These are phyloP conservation scores for Cryptotis parvus DNA, from an alignment of 2,113 vertebrate species.

Conservation along the genomic window DNA sequence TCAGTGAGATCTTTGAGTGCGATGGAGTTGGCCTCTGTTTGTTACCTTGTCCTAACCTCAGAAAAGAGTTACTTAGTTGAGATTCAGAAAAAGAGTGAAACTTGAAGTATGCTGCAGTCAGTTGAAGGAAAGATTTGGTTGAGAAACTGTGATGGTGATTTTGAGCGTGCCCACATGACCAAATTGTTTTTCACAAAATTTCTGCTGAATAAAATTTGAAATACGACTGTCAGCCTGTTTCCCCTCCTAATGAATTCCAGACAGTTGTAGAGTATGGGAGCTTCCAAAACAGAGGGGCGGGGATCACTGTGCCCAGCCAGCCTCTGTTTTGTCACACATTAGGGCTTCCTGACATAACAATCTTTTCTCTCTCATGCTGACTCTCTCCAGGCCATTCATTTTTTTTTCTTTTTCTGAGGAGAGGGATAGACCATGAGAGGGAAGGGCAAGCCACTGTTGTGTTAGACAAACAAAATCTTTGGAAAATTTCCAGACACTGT, in stretches of 20 bases:
- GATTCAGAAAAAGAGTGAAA: neutral
- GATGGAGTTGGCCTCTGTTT: neutral
- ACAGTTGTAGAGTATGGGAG: constrained; percentile 73
- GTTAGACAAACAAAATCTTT: constrained; percentile 6
- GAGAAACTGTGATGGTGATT: constrained; percentile 72
- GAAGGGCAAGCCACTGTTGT: neutral
- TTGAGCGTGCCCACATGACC: constrained; percentile 71
- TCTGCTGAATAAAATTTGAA: constrained; percentile 79
- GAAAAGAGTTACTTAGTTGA: neutral
- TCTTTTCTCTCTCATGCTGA: neutral
- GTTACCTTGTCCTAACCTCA: neutral
- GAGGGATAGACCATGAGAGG: neutral
- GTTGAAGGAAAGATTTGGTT: constrained; percentile 68
- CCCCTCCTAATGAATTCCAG: constrained; percentile 81
- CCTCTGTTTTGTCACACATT: constrained; percentile 3
- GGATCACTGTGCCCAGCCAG: constrained; percentile 39
- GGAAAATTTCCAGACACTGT: constrained; percentile 3
- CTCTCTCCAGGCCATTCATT: neutral
- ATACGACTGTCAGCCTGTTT: constrained; percentile 76
- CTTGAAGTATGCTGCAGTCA: constrained; percentile 54
- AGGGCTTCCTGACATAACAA: constrained; percentile 27
- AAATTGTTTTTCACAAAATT: constrained; percentile 80
- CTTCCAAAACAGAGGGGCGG: constrained; percentile 70
- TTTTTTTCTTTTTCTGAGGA: neutral
- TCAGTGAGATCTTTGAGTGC: neutral